Conservation (phyloP, 2,888 invertebrate genomes). For the Melikaiella ostensackeni region DNA sequence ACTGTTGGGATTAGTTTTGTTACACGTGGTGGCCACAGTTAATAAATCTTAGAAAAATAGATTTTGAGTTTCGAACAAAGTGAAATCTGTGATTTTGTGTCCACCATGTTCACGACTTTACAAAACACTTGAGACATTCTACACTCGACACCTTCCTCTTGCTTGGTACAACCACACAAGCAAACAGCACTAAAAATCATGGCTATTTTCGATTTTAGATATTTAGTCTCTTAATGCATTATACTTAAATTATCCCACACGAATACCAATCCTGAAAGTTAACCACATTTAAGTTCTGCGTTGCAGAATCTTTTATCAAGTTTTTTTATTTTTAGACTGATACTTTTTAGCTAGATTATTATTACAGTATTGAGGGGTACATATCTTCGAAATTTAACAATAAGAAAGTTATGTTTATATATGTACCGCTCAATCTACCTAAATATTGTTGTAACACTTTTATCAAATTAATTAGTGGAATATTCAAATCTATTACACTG, state of each 20-base stretch:
- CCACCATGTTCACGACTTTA: conserved; percentile 35
- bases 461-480: conserved; percentile 5
- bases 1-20: conserved; percentile 71
- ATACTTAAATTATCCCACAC: background rate
- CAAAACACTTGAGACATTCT: conserved; percentile 41
- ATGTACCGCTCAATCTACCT: background rate
- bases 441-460: background rate
- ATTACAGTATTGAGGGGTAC: background rate
- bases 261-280: background rate
- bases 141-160: conserved; percentile 3
- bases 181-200: conserved; percentile 4
- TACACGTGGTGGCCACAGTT: conserved; percentile 40
- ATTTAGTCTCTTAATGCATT: background rate
- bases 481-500: background rate
- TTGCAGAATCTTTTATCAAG: background rate
- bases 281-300: background rate
- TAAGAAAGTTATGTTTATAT: background rate
- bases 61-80: background rate
- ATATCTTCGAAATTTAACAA: background rate
- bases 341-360: background rate
- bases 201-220: background rate
- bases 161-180: conserved; percentile 26
- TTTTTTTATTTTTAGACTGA: background rate
- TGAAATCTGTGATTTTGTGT: background rate
- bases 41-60: background rate